A percentile compares a stretch with the other conserved stretches of the same genome.
phyloP scores from a whole-genome alignment of 1,140 invertebrate genomes.

The Nymphalis io region DNA sequence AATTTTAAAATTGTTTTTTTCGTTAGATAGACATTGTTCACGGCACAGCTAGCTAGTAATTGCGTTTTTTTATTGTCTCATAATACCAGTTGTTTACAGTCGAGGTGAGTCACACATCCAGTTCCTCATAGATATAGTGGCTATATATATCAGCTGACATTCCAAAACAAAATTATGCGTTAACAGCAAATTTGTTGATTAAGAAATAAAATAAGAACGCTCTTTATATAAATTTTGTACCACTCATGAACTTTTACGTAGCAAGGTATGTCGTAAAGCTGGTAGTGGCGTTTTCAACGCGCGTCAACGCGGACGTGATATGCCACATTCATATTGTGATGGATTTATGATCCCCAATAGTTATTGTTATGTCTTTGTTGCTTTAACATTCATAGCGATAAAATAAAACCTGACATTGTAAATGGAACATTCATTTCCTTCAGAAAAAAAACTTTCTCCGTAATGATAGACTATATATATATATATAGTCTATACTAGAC shows the following conservation, averaged over 20 bases:
- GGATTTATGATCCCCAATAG: slow-evolving; percentile 56
- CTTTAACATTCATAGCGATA: slow-evolving; percentile 30
- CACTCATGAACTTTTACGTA: slow-evolving; percentile 58
- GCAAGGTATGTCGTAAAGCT: slow-evolving; percentile 58
- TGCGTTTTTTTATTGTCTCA: too few species aligned
- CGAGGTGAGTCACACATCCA: too few species aligned
- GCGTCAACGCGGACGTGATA: slow-evolving; percentile 58
- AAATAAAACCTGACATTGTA: slow-evolving; percentile 26
- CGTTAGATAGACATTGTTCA: too few species aligned
- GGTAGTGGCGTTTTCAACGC: slow-evolving; percentile 46
- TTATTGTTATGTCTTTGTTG: slow-evolving; percentile 55
- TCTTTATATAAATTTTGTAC: slow-evolving; percentile 29
- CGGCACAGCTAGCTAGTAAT: too few species aligned
- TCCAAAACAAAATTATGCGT: too few species aligned
- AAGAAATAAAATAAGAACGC: neutral
- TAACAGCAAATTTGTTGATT: too few species aligned
- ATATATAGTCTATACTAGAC: too few species aligned
- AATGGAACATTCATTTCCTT: slow-evolving; percentile 11
- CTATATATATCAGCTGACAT: too few species aligned
- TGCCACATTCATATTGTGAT: slow-evolving; percentile 53
- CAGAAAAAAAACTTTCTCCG: neutral
- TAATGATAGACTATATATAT: too few species aligned
- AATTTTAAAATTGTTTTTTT: too few species aligned
- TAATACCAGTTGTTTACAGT: too few species aligned
- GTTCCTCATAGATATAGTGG: too few species aligned